Evolutionary conservation across 2,113 vertebrate species (phyloP).

Genomic region (Eurypyga helias): DNA sequence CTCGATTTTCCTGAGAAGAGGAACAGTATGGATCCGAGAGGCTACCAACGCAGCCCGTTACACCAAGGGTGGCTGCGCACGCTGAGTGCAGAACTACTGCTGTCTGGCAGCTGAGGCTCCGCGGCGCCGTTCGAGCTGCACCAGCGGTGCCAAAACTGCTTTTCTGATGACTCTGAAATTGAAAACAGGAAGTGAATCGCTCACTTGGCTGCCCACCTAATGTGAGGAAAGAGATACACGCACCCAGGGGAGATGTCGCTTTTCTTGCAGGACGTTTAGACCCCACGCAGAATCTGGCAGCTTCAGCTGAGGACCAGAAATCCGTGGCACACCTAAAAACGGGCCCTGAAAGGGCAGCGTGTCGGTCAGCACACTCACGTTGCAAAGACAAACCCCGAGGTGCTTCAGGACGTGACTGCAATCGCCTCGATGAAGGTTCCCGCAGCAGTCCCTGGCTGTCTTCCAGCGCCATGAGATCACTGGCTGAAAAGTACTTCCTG

Average conservation of each 20-base stretch:
- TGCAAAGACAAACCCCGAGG: fast-evolving
- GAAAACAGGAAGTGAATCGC: conserved; percentile 29
- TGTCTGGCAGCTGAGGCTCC: neutral
- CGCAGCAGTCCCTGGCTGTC: neutral
- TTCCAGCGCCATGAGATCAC: neutral
- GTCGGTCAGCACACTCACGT: fast-evolving
- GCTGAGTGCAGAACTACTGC: neutral
- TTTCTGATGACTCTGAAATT: neutral
- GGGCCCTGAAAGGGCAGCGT: neutral
- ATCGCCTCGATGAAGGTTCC: neutral
- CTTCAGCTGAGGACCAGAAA: neutral
- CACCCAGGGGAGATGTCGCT: neutral
- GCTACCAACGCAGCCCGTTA: neutral
- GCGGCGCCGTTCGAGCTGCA: neutral
- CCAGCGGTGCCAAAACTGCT: neutral
- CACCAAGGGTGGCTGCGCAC: neutral
- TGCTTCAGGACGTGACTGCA: neutral
- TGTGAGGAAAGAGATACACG: neutral
- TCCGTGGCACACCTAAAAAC: neutral
- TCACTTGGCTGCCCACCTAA: conserved; percentile 1
- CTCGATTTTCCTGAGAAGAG: neutral
- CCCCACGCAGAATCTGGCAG: neutral
- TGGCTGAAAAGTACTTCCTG: neutral
- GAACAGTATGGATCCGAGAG: neutral
- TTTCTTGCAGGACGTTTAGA: neutral